Evolutionary conservation across 2,797 vertebrate genomes (phyloP).

Genomic region (Ctenosaura bakeri): DNA sequence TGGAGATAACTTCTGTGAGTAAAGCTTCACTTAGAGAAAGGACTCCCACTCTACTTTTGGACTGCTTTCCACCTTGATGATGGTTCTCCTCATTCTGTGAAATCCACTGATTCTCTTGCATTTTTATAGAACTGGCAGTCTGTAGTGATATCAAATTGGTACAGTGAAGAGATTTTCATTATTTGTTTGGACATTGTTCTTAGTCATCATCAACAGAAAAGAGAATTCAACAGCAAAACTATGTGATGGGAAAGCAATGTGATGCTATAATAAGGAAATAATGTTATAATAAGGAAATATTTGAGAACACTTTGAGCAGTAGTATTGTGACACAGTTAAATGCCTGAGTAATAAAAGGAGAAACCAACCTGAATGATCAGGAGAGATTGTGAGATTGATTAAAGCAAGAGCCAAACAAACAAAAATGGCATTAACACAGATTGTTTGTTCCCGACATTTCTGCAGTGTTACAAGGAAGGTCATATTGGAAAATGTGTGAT

Average conservation of each 20-base stretch:
- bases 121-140: not conserved
- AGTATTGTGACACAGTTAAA: accelerated
- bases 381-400: constrained; percentile 14
- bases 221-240: not conserved
- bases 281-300: not conserved
- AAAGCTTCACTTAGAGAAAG: too few relatives aligned
- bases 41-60: too few relatives aligned
- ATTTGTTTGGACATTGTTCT: constrained; percentile 1
- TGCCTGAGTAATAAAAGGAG: not conserved
- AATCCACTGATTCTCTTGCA: too few relatives aligned
- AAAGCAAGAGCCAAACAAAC: constrained; percentile 1
- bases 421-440: not conserved
- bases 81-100: too few relatives aligned
- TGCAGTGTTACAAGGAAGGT: not conserved
- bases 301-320: not conserved
- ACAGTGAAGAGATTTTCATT: not conserved
- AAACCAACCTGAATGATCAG: not conserved
- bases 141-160: too few relatives aligned
- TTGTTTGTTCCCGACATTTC: constrained; percentile 32
- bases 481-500: constrained; percentile 26
- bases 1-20: too few relatives aligned
- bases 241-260: not conserved
- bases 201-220: not conserved
- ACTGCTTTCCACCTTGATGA: too few relatives aligned
- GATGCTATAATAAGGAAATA: not conserved